Evolutionary conservation across 2,888 invertebrate genomes (phyloP).

Genomic region (Drosophila greeni): DNA sequence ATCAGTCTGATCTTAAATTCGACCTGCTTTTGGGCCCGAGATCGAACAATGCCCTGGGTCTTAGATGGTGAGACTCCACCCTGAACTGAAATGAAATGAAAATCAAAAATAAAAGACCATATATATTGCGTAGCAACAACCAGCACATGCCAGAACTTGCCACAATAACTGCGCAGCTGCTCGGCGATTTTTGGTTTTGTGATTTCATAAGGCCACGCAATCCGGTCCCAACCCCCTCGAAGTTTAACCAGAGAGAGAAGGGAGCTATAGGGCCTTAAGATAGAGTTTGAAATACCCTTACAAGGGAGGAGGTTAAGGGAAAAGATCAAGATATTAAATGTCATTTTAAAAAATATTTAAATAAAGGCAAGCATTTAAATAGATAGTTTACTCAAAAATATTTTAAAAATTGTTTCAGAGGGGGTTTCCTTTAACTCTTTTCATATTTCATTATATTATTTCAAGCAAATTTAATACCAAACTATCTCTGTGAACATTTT

Average conservation of each 20-base stretch:
- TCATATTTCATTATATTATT: no score
- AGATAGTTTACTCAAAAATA: no score
- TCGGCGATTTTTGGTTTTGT: constrained; percentile 32
- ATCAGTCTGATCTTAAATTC: constrained; percentile 12
- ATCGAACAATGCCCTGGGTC: constrained; percentile 31
- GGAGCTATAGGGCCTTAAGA: neutral
- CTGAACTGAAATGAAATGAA: constrained; percentile 1
- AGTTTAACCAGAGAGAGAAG: neutral
- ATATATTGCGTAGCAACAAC: constrained; percentile 50
- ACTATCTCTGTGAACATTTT: neutral
- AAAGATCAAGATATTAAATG: no score
- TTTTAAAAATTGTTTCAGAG: neutral
- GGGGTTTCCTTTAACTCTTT: fast-evolving
- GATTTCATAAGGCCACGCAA: constrained; percentile 58
- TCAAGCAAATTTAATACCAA: fast-evolving
- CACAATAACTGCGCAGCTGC: constrained; percentile 65
- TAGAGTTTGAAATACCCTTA: constrained; percentile 3
- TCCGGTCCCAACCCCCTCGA: constrained; percentile 21
- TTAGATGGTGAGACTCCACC: constrained; percentile 12
- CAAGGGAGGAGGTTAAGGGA: no score
- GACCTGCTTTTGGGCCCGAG: constrained; percentile 13
- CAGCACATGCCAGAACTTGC: constrained; percentile 60
- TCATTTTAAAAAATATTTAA: no score
- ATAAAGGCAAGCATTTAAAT: no score
- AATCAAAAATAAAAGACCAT: constrained; percentile 10